Evolutionary conservation across 2,113 vertebrate species (phyloP).

Genomic region (Erpornis zantholeuca): DNA sequence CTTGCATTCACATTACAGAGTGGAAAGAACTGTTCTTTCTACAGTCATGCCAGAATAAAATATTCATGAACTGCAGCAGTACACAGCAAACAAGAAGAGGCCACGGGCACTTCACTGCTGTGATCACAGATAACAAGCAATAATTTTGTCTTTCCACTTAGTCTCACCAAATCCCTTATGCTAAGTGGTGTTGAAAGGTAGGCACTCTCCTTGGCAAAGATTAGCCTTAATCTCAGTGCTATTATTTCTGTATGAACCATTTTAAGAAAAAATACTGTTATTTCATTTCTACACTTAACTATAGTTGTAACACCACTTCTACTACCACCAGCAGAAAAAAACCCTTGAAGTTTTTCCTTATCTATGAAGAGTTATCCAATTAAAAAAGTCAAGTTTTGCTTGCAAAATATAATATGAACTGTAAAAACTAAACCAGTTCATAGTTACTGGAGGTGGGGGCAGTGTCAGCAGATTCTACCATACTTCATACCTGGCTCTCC

Average conservation of each 20-base stretch:
- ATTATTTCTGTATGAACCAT: not conserved
- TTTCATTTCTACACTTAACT: not conserved
- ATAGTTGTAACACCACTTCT: not conserved
- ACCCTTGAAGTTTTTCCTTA: not conserved
- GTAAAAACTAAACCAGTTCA: not conserved
- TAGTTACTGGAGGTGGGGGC: fast-evolving
- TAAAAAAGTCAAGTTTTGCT: not conserved
- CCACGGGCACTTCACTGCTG: constrained; percentile 10
- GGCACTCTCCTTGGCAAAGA: not conserved
- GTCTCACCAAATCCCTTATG: not conserved
- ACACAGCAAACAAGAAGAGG: not conserved
- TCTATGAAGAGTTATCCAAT: not conserved
- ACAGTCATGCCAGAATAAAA: constrained; percentile 10
- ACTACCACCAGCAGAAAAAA: not conserved
- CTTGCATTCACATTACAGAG: not conserved
- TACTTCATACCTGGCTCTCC: constrained; percentile 69
- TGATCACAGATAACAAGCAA: constrained; percentile 21
- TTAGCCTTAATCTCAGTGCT: not conserved
- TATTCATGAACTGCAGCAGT: constrained; percentile 56
- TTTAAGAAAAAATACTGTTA: not conserved
- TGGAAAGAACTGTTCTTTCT: not conserved
- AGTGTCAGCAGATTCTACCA: not conserved
- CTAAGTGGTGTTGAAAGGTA: not conserved
- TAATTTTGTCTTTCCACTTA: constrained; percentile 1
- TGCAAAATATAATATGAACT: not conserved